Base-by-base conservation (phyloP, 2,888 invertebrate genomes). In the Hedychridium roseum region DNA sequence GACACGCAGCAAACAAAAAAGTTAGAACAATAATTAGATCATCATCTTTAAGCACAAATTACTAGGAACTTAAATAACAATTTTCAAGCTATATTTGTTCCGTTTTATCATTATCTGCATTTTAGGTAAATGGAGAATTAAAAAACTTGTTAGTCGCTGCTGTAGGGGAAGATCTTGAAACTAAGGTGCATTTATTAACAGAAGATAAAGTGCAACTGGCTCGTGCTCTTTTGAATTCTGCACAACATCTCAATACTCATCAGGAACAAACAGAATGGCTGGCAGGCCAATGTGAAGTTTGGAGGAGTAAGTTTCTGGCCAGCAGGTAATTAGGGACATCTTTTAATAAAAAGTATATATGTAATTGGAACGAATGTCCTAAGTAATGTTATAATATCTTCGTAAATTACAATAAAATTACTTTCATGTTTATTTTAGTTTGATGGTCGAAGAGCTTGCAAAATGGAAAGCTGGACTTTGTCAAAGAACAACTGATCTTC, bases 291-390 rank as follows among this genome's bases (percentile, higher is more conserved):
- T 94, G 94, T 74, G 96, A 97, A 81, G 94, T 97, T 38, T 97
- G 96, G 96, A 85, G 94, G 55, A 95, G 94, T 74, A 97, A 97
- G 85, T 97, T 94, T 80, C 82, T 96, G 64, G 96, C 97, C 16
- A 93, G 93, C 82, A 92, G 91, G 91, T 91, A 81, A 48, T 40
- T 64, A 34, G 38, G 36, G 51, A 17, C 40, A n/a, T n/a, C n/a
- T n/a, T n/a, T n/a, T n/a, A n/a, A n/a, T n/a, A n/a, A n/a, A n/a
- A n/a, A n/a, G n/a, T n/a, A n/a, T n/a, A n/a, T n/a, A n/a, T n/a
- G n/a, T n/a, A n/a, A n/a, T n/a, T n/a, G n/a, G n/a, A n/a, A n/a
- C n/a, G n/a, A n/a, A n/a, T n/a, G n/a, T n/a, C n/a, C n/a, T n/a
- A n/a, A n/a, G n/a, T n/a, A n/a, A n/a, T n/a, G n/a, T n/a, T n/a